Percentiles rank a stretch among this genome's conserved stretches.
Evolutionary conservation across 2,888 invertebrate genomes (phyloP).

Genomic region (Agrochola circellaris): DNA sequence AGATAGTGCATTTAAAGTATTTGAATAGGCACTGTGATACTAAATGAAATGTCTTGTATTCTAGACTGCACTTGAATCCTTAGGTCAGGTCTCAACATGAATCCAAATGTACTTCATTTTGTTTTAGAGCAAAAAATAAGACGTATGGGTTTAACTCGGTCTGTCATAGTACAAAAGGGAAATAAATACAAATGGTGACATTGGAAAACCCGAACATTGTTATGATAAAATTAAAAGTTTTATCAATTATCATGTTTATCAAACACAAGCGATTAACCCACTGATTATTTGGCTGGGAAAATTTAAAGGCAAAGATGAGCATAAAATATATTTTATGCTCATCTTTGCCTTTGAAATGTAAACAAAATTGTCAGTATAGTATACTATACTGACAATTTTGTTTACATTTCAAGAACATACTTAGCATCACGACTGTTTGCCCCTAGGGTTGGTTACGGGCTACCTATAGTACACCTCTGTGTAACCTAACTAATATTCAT

Average conservation of each 20-base stretch:
- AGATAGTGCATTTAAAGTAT: slow-evolving; percentile 39
- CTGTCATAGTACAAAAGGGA: not conserved
- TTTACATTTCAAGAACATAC: no score
- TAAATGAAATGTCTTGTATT: slow-evolving; percentile 20
- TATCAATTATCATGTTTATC: not conserved
- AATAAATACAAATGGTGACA: not conserved
- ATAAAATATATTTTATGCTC: not conserved
- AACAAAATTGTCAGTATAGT: no score
- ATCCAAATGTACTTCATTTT: slow-evolving; percentile 34
- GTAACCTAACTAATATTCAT: no score
- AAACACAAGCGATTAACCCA: not conserved
- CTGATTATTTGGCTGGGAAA: not conserved
- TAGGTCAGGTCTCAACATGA: slow-evolving; percentile 11
- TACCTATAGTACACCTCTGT: no score
- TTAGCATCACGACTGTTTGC: no score
- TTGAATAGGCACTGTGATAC: not conserved
- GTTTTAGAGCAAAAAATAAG: not conserved
- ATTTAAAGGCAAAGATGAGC: not conserved
- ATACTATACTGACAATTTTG: not conserved
- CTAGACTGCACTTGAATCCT: slow-evolving; percentile 3
- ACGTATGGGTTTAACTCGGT: not conserved
- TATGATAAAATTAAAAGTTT: not conserved
- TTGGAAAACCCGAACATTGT: slow-evolving; percentile 14
- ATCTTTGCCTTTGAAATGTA: no score
- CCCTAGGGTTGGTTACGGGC: no score